Evolutionary conservation across 2,113 vertebrate genomes (phyloP).

Genomic region (Pseudopodoces humilis): DNA sequence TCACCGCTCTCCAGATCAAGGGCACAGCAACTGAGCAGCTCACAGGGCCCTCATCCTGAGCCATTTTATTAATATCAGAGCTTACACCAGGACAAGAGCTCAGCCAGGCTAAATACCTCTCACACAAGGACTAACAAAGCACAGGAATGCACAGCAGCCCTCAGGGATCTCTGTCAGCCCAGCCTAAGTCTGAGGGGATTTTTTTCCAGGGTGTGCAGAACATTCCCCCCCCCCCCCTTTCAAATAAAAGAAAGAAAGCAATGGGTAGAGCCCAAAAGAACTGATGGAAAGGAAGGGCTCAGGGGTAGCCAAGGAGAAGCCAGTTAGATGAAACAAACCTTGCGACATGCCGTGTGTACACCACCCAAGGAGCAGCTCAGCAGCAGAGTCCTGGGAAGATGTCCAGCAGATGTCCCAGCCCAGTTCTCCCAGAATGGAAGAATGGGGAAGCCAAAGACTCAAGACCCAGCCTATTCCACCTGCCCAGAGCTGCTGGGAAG

Average conservation of each 20-base stretch:
- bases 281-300: neutral
- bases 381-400: neutral
- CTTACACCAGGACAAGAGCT: neutral
- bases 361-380: neutral
- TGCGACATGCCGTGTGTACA: neutral
- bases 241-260: neutral
- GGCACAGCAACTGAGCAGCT: neutral
- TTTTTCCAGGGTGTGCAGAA: neutral
- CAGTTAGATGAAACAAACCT: constrained; percentile 35
- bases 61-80: constrained; percentile 46
- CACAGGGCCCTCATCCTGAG: neutral
- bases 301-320: neutral
- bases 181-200: neutral
- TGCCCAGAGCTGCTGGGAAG: constrained; percentile 24
- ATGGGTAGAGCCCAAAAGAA: neutral
- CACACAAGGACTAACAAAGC: neutral
- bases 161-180: neutral
- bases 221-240: rapidly evolving
- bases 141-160: neutral
- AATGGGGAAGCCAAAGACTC: neutral
- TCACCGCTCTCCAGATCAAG: neutral
- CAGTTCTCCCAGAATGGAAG: neutral
- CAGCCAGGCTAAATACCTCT: neutral
- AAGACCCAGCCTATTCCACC: neutral
- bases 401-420: neutral